Evolutionary conservation across 64 coral and sea anemone species (phyloP).

Genomic region (Stylophora pistillata): DNA sequence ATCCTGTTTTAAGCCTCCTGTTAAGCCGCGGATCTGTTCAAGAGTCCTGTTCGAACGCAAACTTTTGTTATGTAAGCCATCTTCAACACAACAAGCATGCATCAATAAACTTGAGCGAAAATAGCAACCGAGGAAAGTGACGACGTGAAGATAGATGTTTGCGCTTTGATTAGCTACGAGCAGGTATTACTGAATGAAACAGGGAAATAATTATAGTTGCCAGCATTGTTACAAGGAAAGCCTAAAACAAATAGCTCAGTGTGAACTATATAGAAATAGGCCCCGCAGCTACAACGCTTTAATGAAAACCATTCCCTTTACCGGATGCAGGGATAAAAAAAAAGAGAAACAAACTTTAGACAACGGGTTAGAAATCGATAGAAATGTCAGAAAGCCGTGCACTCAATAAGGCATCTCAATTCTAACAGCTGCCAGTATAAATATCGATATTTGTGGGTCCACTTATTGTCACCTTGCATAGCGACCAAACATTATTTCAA

Average conservation of each 20-base stretch:
- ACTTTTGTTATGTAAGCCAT: background rate
- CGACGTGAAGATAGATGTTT: background rate
- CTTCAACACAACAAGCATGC: conserved; percentile 18
- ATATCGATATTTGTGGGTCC: background rate
- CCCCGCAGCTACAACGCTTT: background rate
- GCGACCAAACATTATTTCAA: background rate
- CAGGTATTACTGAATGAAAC: conserved; percentile 14
- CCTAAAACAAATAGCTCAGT: background rate
- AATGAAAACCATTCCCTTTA: background rate
- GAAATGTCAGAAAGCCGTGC: background rate
- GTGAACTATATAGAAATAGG: background rate
- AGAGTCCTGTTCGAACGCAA: background rate
- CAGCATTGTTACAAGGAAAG: background rate
- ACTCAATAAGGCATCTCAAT: background rate
- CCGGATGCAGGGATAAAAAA: background rate
- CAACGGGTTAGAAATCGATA: background rate
- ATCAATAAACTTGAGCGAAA: background rate
- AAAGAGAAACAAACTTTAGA: background rate
- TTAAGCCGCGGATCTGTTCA: no score
- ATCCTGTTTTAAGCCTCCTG: no score
- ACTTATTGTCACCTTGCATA: background rate
- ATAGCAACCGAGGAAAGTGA: background rate
- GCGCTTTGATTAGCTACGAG: conserved; percentile 3
- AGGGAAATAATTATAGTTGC: background rate
- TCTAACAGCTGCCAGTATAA: conserved; percentile 3